These are phyloP conservation scores for Enteromius argenteus DNA, from an alignment of 2,797 vertebrate species.

Conservation along the genomic window DNA sequence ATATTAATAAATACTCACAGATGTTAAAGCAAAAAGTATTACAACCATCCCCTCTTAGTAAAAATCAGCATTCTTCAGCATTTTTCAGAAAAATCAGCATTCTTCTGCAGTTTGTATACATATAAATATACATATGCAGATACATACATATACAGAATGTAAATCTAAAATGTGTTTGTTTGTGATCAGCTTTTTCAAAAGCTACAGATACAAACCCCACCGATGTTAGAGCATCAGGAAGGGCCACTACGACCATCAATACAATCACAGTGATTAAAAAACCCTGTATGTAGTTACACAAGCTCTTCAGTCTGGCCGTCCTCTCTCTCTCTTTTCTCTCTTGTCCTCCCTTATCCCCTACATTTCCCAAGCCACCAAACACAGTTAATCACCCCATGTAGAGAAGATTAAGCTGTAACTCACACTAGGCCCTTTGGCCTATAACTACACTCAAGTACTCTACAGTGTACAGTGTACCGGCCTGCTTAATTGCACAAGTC, in stretches of 20 bases:
- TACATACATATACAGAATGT: not conserved
- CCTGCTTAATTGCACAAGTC: slow-evolving; percentile 25
- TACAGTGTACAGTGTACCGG: slow-evolving; percentile 38
- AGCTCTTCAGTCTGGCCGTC: not conserved
- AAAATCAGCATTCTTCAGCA: too few species aligned
- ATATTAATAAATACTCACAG: not conserved
- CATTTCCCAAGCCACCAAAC: slow-evolving; percentile 37
- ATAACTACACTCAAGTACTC: slow-evolving; percentile 43
- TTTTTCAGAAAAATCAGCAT: too few species aligned
- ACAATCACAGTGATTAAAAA: not conserved
- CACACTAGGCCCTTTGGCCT: slow-evolving; percentile 54
- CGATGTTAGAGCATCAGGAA: not conserved
- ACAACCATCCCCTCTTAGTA: not conserved
- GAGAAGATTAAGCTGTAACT: slow-evolving; percentile 55
- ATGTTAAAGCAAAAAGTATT: not conserved
- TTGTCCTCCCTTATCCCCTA: slow-evolving; percentile 16
- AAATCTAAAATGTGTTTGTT: not conserved
- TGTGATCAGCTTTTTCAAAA: not conserved
- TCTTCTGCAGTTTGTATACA: not conserved
- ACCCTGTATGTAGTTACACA: slow-evolving; percentile 9
- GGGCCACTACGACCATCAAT: not conserved
- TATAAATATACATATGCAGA: too few species aligned
- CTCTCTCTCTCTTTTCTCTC: not conserved
- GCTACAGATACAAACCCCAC: not conserved
- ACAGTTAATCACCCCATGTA: slow-evolving; percentile 48